Base-by-base conservation (phyloP, 2,888 invertebrate genomes). In the Troglohyphantes excavatus region DNA sequence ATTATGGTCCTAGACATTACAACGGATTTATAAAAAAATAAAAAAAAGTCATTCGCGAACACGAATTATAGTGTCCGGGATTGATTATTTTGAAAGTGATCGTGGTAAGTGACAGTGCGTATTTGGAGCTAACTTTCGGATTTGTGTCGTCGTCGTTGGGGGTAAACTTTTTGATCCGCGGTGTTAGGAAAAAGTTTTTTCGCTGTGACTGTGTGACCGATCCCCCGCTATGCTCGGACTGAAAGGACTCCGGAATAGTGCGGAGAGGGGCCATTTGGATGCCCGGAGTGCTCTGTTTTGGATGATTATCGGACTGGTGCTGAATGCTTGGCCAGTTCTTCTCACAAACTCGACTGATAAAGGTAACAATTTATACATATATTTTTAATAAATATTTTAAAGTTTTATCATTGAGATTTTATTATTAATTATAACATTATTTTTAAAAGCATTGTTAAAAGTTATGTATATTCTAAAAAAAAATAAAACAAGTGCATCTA, bases 251-350 rank as follows among this genome's bases (percentile, higher is more conserved):
- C 73, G 81, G 73, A 65, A 81, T 59, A 33, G 68, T 89, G 59
- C 76, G 68, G 27, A 26, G 19, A 76, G 46, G 23, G 68, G 68
- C 39, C 68, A 26, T 11, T 67, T 76, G 33, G 46, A 68, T 68
- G 53, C 59, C 76, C 82, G 67, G 13, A 75, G 39, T 68, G 59
- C 82, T 53, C 53, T 82, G n/a, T 76, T 82, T 89, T 81, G 88
- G 88, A 82, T 89, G 76, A 70, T 43, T 59, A 27, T 89, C 39
- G 88, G 82, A 82, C 88, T 89, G 46, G 61, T 76, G 23, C 13
- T 89, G n/a, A 82, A 89, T 61, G 67, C 75, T 13, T 76, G 82
- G 75, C 88, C 88, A 13, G 76, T 89, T 59, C 23, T 76, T 17
- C 68, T 89, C 27, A 67, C 68, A 17, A 70, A 75, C 19, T 39